Conservation (phyloP, 2,797 vertebrate species). For the Fistularia commersonii region DNA sequence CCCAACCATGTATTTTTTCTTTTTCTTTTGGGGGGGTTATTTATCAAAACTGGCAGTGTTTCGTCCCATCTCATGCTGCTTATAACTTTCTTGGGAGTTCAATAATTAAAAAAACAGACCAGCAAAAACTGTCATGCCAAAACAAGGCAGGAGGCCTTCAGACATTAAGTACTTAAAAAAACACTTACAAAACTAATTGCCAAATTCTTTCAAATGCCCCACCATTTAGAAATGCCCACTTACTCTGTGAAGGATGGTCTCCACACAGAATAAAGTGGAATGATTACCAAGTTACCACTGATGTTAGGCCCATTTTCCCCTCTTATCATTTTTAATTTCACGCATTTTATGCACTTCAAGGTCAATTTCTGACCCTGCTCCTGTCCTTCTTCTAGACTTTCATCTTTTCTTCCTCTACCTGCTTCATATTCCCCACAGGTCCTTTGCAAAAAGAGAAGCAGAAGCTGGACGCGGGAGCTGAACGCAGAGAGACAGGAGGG, state of each 20-base stretch:
- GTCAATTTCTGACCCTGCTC: slow-evolving; percentile 51
- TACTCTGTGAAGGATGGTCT: slow-evolving; percentile 15
- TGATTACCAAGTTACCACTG: slow-evolving; percentile 25
- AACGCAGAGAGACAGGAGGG: slow-evolving; percentile 42
- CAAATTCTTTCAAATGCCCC: slow-evolving; percentile 1
- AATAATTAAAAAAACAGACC: too few relatives aligned
- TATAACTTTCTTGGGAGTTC: too few relatives aligned
- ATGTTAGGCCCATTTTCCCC: slow-evolving; percentile 25
- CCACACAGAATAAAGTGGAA: slow-evolving; percentile 17
- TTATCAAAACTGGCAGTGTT: too few relatives aligned
- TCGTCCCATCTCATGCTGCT: too few relatives aligned
- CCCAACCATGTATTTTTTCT: too few relatives aligned
- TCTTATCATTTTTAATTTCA: slow-evolving; percentile 64
- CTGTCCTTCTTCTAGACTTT: slow-evolving; percentile 49
- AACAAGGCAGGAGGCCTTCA: too few relatives aligned
- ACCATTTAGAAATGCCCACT: slow-evolving; percentile 7
- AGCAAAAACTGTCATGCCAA: too few relatives aligned
- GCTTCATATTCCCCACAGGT: slow-evolving; percentile 56
- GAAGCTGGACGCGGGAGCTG: slow-evolving; percentile 22
- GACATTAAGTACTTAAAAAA: too few relatives aligned
- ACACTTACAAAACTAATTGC: slow-evolving; percentile 5
- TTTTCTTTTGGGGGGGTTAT: too few relatives aligned
- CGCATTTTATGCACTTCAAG: slow-evolving; percentile 61
- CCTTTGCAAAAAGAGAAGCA: slow-evolving; percentile 29
- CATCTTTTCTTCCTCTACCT: slow-evolving; percentile 48